Conservation (phyloP, 2,888 invertebrate species). For the Leucoptera coffeella region DNA sequence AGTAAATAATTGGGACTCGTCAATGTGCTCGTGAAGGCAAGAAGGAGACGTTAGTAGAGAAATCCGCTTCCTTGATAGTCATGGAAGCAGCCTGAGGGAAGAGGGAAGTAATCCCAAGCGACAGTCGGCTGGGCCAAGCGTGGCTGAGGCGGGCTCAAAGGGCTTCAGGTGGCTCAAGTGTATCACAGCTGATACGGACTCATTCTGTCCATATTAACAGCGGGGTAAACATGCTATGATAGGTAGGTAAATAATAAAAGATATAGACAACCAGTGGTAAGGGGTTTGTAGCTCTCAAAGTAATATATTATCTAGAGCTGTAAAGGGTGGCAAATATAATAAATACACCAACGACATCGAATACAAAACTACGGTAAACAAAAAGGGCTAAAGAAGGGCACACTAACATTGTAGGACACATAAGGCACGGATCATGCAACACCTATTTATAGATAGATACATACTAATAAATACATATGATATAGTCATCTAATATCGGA, state of each 20-base stretch:
- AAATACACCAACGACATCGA: not conserved
- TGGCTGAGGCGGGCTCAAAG: no score
- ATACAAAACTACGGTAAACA: slow-evolving; percentile 34
- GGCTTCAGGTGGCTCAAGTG: no score
- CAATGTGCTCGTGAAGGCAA: no score
- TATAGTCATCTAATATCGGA: no score
- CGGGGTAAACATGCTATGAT: no score
- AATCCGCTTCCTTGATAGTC: not conserved
- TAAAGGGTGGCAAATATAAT: not conserved
- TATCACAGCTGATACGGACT: no score
- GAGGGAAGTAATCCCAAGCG: not conserved
- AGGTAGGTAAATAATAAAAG: no score
- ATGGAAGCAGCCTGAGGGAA: not conserved
- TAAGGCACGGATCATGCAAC: slow-evolving; percentile 51
- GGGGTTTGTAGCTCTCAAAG: no score
- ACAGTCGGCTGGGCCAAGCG: not conserved
- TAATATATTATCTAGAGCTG: no score
- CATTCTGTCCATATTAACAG: no score
- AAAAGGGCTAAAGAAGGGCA: slow-evolving; percentile 42
- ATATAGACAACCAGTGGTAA: no score
- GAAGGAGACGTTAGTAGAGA: no score
- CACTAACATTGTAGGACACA: slow-evolving; percentile 40
- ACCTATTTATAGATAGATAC: slow-evolving; percentile 18
- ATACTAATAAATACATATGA: slow-evolving; percentile 1
- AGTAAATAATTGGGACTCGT: not conserved